Evolutionary conservation across 2,888 invertebrate species (phyloP).

Genomic region (Lamellibrachia columna): DNA sequence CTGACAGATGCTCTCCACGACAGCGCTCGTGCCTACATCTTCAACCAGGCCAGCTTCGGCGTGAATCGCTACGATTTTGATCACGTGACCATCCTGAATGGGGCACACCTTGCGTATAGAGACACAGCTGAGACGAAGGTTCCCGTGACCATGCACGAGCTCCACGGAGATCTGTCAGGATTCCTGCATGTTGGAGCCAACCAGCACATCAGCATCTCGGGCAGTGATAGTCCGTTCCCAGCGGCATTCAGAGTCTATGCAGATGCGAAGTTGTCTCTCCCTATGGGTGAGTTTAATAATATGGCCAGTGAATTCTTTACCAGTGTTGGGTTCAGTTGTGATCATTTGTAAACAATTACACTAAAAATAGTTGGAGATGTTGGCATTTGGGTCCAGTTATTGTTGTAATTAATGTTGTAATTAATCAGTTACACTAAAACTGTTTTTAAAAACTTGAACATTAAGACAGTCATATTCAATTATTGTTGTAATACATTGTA

Average conservation of each 20-base stretch:
- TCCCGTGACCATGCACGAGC: slow-evolving; percentile 40
- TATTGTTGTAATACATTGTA: no score
- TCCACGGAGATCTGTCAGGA: slow-evolving; percentile 50
- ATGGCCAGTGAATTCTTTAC: not conserved
- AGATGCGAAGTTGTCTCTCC: slow-evolving; percentile 41
- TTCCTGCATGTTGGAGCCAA: slow-evolving; percentile 47
- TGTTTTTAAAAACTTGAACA: no score
- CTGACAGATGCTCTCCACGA: slow-evolving; percentile 41
- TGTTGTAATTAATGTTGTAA: not conserved
- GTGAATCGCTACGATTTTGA: slow-evolving; percentile 39
- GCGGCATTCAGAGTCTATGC: slow-evolving; percentile 48
- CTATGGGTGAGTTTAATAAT: slow-evolving; percentile 40
- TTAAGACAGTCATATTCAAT: no score
- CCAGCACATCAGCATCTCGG: slow-evolving; percentile 40
- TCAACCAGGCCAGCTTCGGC: slow-evolving; percentile 34
- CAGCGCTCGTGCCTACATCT: slow-evolving; percentile 46
- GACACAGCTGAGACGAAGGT: slow-evolving; percentile 31
- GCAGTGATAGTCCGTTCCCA: slow-evolving; percentile 49
- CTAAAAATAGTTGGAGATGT: not conserved
- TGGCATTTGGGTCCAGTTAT: not conserved
- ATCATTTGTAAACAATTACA: not conserved
- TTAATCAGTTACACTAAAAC: no score
- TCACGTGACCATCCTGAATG: slow-evolving; percentile 43
- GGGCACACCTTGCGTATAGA: slow-evolving; percentile 47
- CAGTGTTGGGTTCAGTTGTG: not conserved